phyloP scores from a whole-genome alignment of 2,113 vertebrate species.

The Numenius arquata region DNA sequence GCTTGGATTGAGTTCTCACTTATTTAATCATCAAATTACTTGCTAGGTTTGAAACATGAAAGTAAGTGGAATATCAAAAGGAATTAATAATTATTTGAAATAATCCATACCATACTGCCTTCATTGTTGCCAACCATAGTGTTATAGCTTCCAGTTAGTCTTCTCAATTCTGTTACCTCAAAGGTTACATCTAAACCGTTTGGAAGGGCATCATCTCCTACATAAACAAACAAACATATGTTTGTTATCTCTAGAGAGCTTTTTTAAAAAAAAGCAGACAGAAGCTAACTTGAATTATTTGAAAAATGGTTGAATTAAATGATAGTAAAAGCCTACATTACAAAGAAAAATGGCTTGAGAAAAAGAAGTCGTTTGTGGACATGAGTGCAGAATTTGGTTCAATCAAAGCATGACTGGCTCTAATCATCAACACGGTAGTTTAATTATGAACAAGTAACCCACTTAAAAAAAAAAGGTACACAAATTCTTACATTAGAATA shows the following conservation, averaged over 20 bases:
- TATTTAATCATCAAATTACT: background rate
- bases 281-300: background rate
- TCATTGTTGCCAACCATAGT: constrained; percentile 99
- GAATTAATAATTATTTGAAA: background rate
- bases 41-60: background rate
- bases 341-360: background rate
- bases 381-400: background rate
- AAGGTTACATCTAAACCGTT: constrained; percentile 94
- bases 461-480: background rate
- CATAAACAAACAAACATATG: background rate
- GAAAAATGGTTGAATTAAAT: background rate
- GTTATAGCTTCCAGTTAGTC: constrained; percentile 94
- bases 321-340: background rate
- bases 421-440: background rate
- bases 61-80: background rate
- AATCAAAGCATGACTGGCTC: background rate
- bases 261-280: background rate
- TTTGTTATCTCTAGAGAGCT: background rate
- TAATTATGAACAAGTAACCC: background rate
- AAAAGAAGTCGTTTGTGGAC: background rate
- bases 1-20: background rate
- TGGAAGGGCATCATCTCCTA: constrained; percentile 88
- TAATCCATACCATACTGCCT: constrained; percentile 89
- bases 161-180: constrained; percentile 90
- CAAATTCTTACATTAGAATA: background rate